Conservation (phyloP, 2,888 invertebrate genomes). For the Miltochrista miniata region DNA sequence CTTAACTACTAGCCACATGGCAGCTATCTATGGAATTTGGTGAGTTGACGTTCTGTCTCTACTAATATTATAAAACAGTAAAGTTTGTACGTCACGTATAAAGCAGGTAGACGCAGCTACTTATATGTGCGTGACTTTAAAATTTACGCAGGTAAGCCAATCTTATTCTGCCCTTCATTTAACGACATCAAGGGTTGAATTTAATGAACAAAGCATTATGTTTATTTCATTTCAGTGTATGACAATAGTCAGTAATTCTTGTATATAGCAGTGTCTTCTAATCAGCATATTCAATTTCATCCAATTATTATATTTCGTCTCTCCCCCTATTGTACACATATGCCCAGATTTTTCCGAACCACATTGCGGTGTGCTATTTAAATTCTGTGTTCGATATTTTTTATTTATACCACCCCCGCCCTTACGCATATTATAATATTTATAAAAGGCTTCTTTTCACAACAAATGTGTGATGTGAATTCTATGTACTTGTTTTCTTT, state of each 20-base stretch:
- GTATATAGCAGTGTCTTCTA: slow-evolving; percentile 45
- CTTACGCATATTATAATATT: too few relatives aligned
- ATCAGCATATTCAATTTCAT: slow-evolving; percentile 77
- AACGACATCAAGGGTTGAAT: slow-evolving; percentile 44
- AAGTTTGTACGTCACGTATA: too few relatives aligned
- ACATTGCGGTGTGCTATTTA: slow-evolving; percentile 18
- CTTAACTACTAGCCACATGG: too few relatives aligned
- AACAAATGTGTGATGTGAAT: too few relatives aligned
- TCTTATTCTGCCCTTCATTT: slow-evolving; percentile 1
- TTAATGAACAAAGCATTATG: slow-evolving; percentile 63
- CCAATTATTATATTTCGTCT: slow-evolving; percentile 66
- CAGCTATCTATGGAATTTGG: too few relatives aligned
- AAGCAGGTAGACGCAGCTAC: too few relatives aligned
- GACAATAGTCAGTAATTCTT: slow-evolving; percentile 27
- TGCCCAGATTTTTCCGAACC: slow-evolving; percentile 56
- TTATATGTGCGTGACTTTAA: too few relatives aligned
- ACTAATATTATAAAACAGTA: too few relatives aligned
- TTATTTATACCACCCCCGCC: not conserved
- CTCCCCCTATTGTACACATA: slow-evolving; percentile 60
- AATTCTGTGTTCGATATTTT: slow-evolving; percentile 17
- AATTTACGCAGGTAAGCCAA: not conserved
- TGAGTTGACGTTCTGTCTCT: too few relatives aligned
- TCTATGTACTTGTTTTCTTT: too few relatives aligned
- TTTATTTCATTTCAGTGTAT: slow-evolving; percentile 48
- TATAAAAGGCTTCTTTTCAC: too few relatives aligned